These are phyloP conservation scores for Scaptomyza hsui DNA, from an alignment of 1,140 invertebrate species.

Conservation along the genomic window DNA sequence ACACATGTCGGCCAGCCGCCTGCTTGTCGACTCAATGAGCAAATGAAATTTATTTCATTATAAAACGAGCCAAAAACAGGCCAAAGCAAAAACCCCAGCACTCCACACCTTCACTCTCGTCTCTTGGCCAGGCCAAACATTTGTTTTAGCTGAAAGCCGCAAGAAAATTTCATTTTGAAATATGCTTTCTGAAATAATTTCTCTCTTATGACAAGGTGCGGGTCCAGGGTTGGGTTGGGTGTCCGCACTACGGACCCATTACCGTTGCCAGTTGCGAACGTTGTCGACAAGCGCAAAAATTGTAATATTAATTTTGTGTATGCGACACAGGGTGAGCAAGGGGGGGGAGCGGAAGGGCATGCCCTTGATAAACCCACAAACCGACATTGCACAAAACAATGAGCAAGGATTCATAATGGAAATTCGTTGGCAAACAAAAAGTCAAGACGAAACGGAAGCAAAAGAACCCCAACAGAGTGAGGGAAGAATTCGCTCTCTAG, in stretches of 20 bases:
- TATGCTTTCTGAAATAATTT: slow-evolving; percentile 81
- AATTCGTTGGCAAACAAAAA: slow-evolving; percentile 68
- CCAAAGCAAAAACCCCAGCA: no score
- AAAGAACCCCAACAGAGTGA: slow-evolving; percentile 8
- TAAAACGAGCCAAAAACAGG: slow-evolving; percentile 58
- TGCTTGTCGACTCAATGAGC: slow-evolving; percentile 75
- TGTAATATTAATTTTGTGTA: slow-evolving; percentile 81
- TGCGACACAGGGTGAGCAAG: slow-evolving; percentile 14
- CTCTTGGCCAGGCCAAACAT: slow-evolving; percentile 53
- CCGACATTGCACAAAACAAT: slow-evolving; percentile 66
- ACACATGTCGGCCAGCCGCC: slow-evolving; percentile 70
- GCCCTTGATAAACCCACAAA: slow-evolving; percentile 46
- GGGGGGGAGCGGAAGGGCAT: slow-evolving; percentile 35
- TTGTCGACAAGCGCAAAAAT: slow-evolving; percentile 68
- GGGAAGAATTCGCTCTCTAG: slow-evolving; percentile 23
- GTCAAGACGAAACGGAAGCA: slow-evolving; percentile 71
- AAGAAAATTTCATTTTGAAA: slow-evolving; percentile 82
- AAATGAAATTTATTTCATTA: slow-evolving; percentile 82
- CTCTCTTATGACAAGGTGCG: slow-evolving; percentile 65
- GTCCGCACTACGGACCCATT: slow-evolving; percentile 23
- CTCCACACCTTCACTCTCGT: neutral
- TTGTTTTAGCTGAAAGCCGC: slow-evolving; percentile 72
- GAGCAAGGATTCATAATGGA: slow-evolving; percentile 79
- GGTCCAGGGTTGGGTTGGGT: neutral
- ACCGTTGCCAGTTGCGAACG: slow-evolving; percentile 19